Conservation (phyloP, 2,113 vertebrate species). For the Stictonetta naevosa region DNA sequence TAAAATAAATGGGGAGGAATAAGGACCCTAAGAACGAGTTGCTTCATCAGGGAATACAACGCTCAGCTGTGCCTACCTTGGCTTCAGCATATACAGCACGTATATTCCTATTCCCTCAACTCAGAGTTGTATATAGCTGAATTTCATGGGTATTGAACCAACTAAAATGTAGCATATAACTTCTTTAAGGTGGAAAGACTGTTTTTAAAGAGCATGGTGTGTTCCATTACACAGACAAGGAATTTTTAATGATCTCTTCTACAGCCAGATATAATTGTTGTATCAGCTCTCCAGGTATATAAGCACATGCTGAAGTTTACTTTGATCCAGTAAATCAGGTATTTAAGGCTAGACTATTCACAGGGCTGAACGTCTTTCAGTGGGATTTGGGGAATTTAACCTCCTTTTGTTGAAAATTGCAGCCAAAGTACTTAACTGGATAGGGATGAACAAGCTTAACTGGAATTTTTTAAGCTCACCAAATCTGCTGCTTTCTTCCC, state of each 20-base stretch:
- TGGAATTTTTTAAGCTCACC: background rate
- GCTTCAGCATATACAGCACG: background rate
- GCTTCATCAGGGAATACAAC: conserved; percentile 34
- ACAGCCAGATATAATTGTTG: background rate
- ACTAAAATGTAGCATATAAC: background rate
- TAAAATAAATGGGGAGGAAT: conserved; percentile 67
- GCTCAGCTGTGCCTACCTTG: background rate
- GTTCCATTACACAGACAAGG: background rate
- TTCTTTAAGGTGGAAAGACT: background rate
- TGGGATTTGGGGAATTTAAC: background rate
- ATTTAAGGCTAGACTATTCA: background rate
- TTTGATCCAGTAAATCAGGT: conserved; percentile 28
- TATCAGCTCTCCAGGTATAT: background rate
- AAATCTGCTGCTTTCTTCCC: background rate
- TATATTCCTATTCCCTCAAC: background rate
- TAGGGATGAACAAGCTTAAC: background rate
- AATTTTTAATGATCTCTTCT: background rate
- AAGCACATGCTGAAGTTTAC: background rate
- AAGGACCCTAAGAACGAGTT: conserved; percentile 45
- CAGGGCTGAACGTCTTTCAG: background rate
- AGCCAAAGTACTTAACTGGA: background rate
- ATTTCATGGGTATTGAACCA: background rate
- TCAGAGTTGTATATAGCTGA: background rate
- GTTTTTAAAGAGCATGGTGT: background rate
- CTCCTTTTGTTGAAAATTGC: background rate